Evolutionary conservation across 2,888 invertebrate genomes (phyloP), one percentile per base, ranked within the genome.

Genomic region (Cepaea hortensis): DNA sequence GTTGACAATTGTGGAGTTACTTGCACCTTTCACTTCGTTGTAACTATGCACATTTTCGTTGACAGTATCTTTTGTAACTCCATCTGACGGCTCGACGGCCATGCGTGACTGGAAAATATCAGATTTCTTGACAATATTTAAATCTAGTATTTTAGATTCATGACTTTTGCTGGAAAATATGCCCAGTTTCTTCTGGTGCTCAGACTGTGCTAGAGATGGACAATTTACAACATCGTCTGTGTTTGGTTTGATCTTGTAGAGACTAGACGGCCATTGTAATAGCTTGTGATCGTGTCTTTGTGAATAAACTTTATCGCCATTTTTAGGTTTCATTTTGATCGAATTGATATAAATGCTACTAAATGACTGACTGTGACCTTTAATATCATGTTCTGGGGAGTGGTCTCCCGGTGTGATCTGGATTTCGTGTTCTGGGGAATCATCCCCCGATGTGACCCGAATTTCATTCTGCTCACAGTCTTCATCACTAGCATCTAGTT

Each of bases 401-500:
- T 81, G 48, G 11, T 82, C 79, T 11, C 61, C 82, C 20, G 86
- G 83, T 18, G 86, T 83, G 3, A 48, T 20, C 50, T 50, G 48
- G 50, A 55, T 6, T 35, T 50, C 76, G 9, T 68, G 73, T 7
- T 46, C 55, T 18, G 86, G 82, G 48, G 86, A 86, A 46, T 81
- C 62, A 6, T 82, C 79, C 3, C 61, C 82, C 20, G 86, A 86
- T 18, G 86, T 83, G 20, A 86, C 86, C 35, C 83, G 82, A 23
- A 86, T 83, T 35, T 86, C 86, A 9, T 70, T 72, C 35, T 81
- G 70, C n/a, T 83, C 83, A n/a, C 81, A 18, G 61, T 81, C 81
- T 23, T 70, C 84, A 5, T 83, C 83, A 46, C 76, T 76, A 35
- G 76, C 75, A n/a, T 77, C n/a, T 7, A 65, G 3, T 4, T 76